Conservation (phyloP, 2,113 vertebrate species). For the Etia nguti region DNA sequence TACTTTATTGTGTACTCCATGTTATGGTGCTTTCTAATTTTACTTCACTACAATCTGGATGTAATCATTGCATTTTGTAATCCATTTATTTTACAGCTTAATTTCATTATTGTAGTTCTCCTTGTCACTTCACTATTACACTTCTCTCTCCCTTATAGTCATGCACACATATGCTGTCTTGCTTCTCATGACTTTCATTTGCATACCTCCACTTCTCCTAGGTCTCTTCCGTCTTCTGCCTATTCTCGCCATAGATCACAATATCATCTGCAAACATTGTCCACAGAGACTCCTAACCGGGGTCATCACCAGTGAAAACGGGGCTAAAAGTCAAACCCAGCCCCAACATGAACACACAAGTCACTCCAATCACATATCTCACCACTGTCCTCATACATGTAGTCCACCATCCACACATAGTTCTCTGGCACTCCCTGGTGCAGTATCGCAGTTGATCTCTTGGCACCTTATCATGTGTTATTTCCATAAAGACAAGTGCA, state of each 20-base stretch:
- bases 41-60: neutral
- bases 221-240: too few relatives aligned
- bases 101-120: neutral
- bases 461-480: neutral
- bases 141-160: neutral
- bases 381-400: neutral
- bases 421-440: neutral
- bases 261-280: too few relatives aligned
- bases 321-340: neutral
- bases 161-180: neutral
- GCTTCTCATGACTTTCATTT: neutral
- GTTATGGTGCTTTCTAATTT: neutral
- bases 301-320: neutral
- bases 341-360: neutral
- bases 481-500: neutral
- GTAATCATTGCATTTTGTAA: neutral
- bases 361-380: neutral
- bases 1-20: neutral
- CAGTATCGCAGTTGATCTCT: neutral
- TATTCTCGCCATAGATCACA: too few relatives aligned
- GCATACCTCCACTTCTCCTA: too few relatives aligned
- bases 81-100: neutral
- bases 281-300: too few relatives aligned
- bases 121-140: neutral
- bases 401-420: neutral